Evolutionary conservation across 1,140 invertebrate species (phyloP), one percentile per base, ranked within the genome.

Genomic region (Leptinotarsa undecemlineata): DNA sequence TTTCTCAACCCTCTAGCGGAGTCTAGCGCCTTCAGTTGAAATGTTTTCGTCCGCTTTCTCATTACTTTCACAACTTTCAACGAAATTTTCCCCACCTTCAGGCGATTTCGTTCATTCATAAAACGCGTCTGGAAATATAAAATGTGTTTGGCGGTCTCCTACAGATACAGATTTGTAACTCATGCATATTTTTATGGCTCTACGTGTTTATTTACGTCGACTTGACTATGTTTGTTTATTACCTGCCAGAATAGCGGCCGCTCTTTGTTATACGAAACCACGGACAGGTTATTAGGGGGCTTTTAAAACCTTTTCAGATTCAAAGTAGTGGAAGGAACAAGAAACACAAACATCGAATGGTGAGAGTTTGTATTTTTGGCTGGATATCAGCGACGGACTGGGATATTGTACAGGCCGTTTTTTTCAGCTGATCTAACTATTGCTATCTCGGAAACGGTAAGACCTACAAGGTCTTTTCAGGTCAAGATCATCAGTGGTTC

Each of bases 141-240:
- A 57, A 57, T 57, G 51, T 17, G 15, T 57, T 57, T 57, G 51
- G 51, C 51, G 51, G 17, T 8, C 6, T 57, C n/a, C 6, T 17
- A 57, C 51, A 57, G 17, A 57, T 57, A 57, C 15, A 19, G 51
- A 33, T 67, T 67, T 21, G 64, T 67, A 67, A 67, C 64, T 67
- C 21, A 67, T 67, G 26, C 64, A 67, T 42, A 67, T 67, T 33
- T 76, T 74, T 76, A 76, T 68, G 51, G 51, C 15, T 57, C 15
- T 15, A 48, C 62, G 63, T 77, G 74, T 75, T 77, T 77, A 75
- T 73, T 75, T 77, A 77, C 71, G 66, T 75, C 74, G 72, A 68
- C 66, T 66, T 63, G 62, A 72, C 74, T 20, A 75, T 78, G 77
- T 78, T 78, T 78, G 77, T 78, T 78, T 78, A 78, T 78, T 78